These are phyloP conservation scores for Sandelia bainsii DNA, from an alignment of 2,797 vertebrate genomes.

Conservation along the genomic window DNA sequence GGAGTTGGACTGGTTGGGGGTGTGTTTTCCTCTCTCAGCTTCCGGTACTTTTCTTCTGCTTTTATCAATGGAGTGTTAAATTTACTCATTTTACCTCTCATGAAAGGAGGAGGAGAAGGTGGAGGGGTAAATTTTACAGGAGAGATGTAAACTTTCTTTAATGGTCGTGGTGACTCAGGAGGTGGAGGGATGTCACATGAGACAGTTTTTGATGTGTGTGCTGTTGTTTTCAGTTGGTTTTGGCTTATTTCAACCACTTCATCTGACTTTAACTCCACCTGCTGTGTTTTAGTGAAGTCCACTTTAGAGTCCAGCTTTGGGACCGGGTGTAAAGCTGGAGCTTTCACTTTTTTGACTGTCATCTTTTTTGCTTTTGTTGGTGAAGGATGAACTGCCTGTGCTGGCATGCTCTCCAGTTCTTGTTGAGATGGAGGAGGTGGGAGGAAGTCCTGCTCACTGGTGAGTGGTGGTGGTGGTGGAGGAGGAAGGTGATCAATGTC, in stretches of 20 bases:
- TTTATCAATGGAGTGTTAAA: slow-evolving; percentile 95
- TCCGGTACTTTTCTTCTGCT: slow-evolving; percentile 90
- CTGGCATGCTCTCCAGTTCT: slow-evolving; percentile 81
- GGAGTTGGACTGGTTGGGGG: slow-evolving; percentile 73
- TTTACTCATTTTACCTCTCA: slow-evolving; percentile 86
- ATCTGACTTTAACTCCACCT: slow-evolving; percentile 47
- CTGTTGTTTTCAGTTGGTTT: slow-evolving; percentile 54
- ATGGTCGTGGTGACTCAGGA: slow-evolving; percentile 76
- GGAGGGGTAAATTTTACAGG: slow-evolving; percentile 87
- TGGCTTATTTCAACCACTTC: slow-evolving; percentile 57
- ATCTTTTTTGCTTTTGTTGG: slow-evolving; percentile 79
- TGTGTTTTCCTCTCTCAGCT: slow-evolving; percentile 84
- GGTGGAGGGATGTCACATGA: slow-evolving; percentile 67
- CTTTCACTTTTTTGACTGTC: slow-evolving; percentile 82
- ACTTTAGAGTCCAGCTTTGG: slow-evolving; percentile 84
- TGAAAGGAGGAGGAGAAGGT: slow-evolving; percentile 78
- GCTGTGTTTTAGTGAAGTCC: slow-evolving; percentile 63
- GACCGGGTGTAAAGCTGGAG: slow-evolving; percentile 74
- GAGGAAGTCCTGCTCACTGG: slow-evolving; percentile 74
- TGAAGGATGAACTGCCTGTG: slow-evolving; percentile 52
- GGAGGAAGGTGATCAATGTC: slow-evolving; percentile 82
- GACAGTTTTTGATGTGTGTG: slow-evolving; percentile 53
- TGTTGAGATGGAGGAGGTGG: slow-evolving; percentile 84
- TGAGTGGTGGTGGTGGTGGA: slow-evolving; percentile 70
- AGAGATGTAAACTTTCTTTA: slow-evolving; percentile 76